Conservation (phyloP, 2,888 invertebrate genomes). For the Melangyna quadrimaculata region DNA sequence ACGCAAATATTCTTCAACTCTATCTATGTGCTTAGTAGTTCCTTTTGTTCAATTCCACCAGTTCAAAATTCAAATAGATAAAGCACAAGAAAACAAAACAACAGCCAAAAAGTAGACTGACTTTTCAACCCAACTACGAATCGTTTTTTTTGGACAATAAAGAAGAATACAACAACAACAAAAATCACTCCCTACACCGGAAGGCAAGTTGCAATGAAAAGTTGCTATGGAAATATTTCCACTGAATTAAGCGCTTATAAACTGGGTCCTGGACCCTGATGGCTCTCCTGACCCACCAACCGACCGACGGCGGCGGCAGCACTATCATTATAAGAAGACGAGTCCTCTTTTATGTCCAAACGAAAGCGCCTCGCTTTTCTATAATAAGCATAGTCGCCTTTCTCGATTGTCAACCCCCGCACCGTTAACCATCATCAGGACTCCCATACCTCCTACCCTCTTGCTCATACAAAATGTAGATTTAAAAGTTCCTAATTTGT, state of each 20-base stretch:
- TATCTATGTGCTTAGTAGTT: conserved; percentile 44
- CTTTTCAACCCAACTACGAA: conserved; percentile 20
- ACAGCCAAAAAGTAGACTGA: conserved; percentile 1
- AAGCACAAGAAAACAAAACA: background rate
- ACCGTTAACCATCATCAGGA: no score
- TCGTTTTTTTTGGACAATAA: background rate
- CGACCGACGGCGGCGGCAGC: no score
- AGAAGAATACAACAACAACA: background rate
- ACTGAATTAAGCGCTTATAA: conserved; percentile 59
- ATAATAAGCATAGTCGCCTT: conserved; percentile 13
- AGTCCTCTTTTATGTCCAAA: conserved; percentile 1
- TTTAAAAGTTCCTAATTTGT: conserved; percentile 50
- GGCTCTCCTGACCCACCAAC: background rate
- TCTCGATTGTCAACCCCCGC: background rate
- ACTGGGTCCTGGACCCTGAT: conserved; percentile 8
- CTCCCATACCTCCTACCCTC: background rate
- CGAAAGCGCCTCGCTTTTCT: background rate
- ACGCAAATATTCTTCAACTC: conserved; percentile 19
- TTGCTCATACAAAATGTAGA: background rate
- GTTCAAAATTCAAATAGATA: conserved; percentile 19
- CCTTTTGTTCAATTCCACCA: conserved; percentile 39
- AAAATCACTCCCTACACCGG: conserved; percentile 15
- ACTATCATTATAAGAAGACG: background rate
- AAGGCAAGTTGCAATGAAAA: conserved; percentile 50
- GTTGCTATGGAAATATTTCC: conserved; percentile 54